These are phyloP conservation scores for Stenurella melanura DNA, from an alignment of 2,888 invertebrate species.

Conservation along the genomic window DNA sequence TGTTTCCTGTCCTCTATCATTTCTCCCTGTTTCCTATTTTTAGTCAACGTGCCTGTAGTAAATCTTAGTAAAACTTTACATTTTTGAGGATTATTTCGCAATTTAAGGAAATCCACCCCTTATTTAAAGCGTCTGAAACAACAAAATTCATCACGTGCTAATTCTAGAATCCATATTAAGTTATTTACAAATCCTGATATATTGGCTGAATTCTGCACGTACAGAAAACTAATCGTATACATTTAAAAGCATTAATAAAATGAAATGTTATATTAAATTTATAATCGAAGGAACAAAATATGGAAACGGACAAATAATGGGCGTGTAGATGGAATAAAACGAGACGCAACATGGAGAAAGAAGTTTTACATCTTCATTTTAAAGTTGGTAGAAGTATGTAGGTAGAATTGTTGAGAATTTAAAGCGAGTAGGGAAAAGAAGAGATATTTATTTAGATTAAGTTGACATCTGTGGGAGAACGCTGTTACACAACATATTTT, in stretches of 20 bases:
- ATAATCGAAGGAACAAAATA: not conserved
- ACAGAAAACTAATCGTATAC: not conserved
- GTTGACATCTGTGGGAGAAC: conserved; percentile 67
- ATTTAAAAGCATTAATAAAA: not conserved
- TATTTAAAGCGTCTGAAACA: conserved; percentile 44
- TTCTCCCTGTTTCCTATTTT: conserved; percentile 8
- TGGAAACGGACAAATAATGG: conserved; percentile 19
- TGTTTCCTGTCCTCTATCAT: not conserved
- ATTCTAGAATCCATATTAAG: conserved; percentile 10
- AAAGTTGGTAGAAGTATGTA: conserved; percentile 64
- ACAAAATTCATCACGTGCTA: conserved; percentile 41
- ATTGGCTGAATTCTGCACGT: not conserved
- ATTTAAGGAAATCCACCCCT: conserved; percentile 39
- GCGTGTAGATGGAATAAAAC: conserved; percentile 31
- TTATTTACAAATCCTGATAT: conserved; percentile 1
- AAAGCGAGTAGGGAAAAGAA: conserved; percentile 65
- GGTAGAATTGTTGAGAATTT: conserved; percentile 67
- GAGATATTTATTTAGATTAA: conserved; percentile 70
- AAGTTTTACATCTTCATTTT: conserved; percentile 69
- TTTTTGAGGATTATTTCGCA: conserved; percentile 42
- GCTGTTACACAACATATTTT: conserved; percentile 60
- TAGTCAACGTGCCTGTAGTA: conserved; percentile 20
- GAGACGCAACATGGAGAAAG: conserved; percentile 48
- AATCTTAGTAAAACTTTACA: conserved; percentile 31
- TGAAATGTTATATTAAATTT: not conserved